A percentile compares a stretch with the other conserved stretches of the same genome.
Evolutionary conservation across 2,113 vertebrate genomes (phyloP).

Genomic region (Neoarius graeffei): DNA sequence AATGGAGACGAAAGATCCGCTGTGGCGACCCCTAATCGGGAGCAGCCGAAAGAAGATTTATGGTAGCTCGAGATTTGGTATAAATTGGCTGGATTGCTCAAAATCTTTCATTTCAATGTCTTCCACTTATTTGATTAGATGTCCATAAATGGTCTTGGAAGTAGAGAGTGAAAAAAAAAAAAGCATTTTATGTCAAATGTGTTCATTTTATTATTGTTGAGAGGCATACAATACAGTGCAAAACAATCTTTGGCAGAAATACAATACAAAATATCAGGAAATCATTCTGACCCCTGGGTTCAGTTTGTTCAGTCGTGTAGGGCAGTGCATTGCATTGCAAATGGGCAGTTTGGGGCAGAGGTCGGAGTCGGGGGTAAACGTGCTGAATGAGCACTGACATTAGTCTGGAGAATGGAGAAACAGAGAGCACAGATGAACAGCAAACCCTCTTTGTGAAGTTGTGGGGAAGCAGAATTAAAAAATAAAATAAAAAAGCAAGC

Average conservation of each 20-base stretch:
- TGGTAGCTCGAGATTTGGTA: background rate
- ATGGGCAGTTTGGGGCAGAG: conserved; percentile 44
- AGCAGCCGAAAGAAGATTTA: background rate
- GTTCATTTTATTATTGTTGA: conserved; percentile 72
- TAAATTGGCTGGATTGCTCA: background rate
- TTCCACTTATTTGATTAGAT: background rate
- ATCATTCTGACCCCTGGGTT: conserved; percentile 63
- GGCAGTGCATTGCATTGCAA: conserved; percentile 69
- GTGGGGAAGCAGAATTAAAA: background rate
- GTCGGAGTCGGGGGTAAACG: conserved; percentile 4
- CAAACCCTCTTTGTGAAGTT: background rate
- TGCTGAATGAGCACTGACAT: background rate
- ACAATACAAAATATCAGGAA: conserved; percentile 73
- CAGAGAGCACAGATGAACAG: conserved; percentile 26
- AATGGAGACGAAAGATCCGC: background rate
- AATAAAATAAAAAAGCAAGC: background rate
- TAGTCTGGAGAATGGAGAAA: background rate
- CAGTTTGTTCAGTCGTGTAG: conserved; percentile 67
- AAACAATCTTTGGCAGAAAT: conserved; percentile 79
- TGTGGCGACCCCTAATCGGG: background rate
- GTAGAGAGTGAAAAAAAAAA: conserved; percentile 8
- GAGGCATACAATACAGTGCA: conserved; percentile 81
- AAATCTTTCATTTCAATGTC: background rate
- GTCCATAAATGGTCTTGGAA: background rate
- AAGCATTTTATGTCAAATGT: conserved; percentile 61